Percentiles rank a stretch among this genome's conserved stretches.
phyloP scores from a whole-genome alignment of 1,140 invertebrate species.

The Atta texana region DNA sequence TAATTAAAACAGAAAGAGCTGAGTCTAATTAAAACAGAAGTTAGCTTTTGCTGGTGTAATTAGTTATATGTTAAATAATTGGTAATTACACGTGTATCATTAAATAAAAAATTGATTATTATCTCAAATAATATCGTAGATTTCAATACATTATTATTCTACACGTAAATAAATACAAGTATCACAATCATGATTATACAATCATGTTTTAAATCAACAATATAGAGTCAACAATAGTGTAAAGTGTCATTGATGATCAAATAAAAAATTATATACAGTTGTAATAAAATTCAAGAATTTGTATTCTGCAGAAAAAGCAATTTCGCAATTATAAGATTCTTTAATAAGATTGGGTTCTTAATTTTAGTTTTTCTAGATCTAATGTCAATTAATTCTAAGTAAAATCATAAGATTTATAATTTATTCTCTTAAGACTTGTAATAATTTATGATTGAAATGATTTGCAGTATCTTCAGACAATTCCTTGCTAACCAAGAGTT shows the following conservation, averaged over 20 bases:
- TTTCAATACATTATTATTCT: not conserved
- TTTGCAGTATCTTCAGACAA: too few relatives aligned
- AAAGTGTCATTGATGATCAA: not conserved
- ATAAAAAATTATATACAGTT: not conserved
- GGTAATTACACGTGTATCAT: not conserved
- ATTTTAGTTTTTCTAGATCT: too few relatives aligned
- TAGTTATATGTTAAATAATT: conserved; percentile 4
- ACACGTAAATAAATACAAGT: too few relatives aligned
- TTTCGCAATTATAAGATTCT: too few relatives aligned
- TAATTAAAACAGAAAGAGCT: not conserved
- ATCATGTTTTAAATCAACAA: not conserved
- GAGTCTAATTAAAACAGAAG: not conserved
- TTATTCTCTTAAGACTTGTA: too few relatives aligned
- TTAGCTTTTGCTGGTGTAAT: not conserved
- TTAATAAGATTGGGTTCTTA: too few relatives aligned
- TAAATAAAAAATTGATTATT: not conserved
- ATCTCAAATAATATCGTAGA: too few relatives aligned
- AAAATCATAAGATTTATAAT: too few relatives aligned
- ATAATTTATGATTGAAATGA: too few relatives aligned
- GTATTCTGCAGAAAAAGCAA: too few relatives aligned
- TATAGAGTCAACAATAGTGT: not conserved
- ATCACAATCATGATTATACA: not conserved
- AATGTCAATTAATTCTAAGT: too few relatives aligned
- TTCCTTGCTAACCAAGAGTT: too few relatives aligned
- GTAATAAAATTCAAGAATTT: not conserved